A percentile compares a stretch with the other conserved stretches of the same genome.
phyloP scores from a whole-genome alignment of 2,888 invertebrate genomes.

The Schizaphis graminum region DNA sequence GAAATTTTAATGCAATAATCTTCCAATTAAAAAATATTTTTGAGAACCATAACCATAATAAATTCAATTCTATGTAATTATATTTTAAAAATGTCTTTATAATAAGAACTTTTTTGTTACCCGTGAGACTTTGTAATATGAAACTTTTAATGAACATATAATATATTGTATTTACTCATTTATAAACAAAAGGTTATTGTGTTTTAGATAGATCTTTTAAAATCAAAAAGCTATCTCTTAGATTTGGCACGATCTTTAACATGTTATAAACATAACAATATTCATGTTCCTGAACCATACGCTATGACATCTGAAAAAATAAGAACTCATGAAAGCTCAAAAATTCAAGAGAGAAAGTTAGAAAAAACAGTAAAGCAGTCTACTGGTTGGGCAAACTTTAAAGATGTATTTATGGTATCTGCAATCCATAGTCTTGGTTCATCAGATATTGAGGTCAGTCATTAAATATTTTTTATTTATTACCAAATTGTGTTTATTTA shows the following conservation, averaged over 20 bases:
- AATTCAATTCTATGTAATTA: background rate
- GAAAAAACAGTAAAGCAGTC: conserved; percentile 68
- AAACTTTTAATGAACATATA: background rate
- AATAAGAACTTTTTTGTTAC: background rate
- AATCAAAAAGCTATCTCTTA: conserved; percentile 81
- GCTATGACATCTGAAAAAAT: conserved; percentile 41
- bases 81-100: background rate
- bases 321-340: conserved; percentile 69
- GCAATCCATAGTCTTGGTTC: conserved; percentile 83
- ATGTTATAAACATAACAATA: conserved; percentile 24
- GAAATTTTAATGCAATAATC: too few species aligned
- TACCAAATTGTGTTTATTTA: background rate
- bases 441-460: conserved; percentile 77
- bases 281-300: conserved; percentile 18
- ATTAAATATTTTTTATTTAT: background rate
- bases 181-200: conserved; percentile 57
- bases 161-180: background rate
- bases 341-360: conserved; percentile 68
- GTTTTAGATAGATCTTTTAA: conserved; percentile 79
- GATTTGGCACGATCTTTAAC: conserved; percentile 80
- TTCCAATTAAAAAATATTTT: too few species aligned
- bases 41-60: background rate
- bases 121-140: background rate
- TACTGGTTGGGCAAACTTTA: conserved; percentile 82
- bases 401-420: conserved; percentile 92